Base-by-base conservation (phyloP, 2,888 invertebrate species). In the Sphinx pinastri region DNA sequence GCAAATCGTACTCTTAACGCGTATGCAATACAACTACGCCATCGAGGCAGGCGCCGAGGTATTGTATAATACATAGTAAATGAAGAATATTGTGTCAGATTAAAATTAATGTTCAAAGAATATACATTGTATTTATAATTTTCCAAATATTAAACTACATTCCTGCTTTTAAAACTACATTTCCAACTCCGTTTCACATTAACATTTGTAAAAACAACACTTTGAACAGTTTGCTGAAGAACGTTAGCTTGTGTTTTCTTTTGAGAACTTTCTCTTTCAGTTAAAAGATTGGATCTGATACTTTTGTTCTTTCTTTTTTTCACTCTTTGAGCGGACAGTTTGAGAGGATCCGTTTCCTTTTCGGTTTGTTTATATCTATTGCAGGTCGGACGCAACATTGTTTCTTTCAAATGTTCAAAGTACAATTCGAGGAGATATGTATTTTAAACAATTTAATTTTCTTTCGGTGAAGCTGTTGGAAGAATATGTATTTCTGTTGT, bases 241-340 rank as follows among this genome's bases (percentile, higher is more conserved):
- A 47, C 63, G 68, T 13, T 55, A n/a, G 31, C 10, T 51, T 73
- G 66, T 70, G 70, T 68, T 72, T 72, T 70, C 73, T 72, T 67
- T 60, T 60, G 45, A 52, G 66, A 78, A 77, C 77, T 78, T 77
- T 78, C 71, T 69, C 77, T 78, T 77, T 77, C 72, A 68, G 71
- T 72, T 73, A 72, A 77, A 76, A 76, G 73, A 77, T 77, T 77
- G 79, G 73, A 77, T 75, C 59, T 78, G 71, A 70, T 77, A 72
- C 73, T 79, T 79, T 79, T 73, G 72, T 73, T 72, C 71, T 74
- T 74, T 76, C 78, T 75, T 76, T 70, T 73, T 70, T 74, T 68
- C 70, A 74, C 54, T 67, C 47, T 47, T 49, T 63, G 63, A 49
- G 19, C 63, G 47, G 49, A 19, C 45, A 63, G 49, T 63, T 63